Evolutionary conservation across 2,888 invertebrate genomes (phyloP), one percentile per base, ranked within the genome.

Genomic region (Cryptosula pallasiana): DNA sequence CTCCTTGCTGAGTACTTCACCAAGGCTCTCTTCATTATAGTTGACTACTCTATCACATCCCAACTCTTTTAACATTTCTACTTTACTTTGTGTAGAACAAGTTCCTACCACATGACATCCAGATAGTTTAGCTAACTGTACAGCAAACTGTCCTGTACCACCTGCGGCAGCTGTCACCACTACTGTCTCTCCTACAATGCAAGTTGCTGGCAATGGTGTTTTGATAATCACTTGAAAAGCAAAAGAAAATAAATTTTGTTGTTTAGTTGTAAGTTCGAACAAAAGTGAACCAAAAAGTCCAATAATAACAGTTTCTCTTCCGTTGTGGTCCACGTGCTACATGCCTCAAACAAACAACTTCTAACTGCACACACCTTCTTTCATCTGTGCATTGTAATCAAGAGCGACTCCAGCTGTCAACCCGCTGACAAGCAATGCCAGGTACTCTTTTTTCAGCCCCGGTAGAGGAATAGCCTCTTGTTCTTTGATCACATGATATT

Each of bases 101-200:
- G 82, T 81, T 5, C 82, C 83, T 36, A 83, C 80, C 13, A 83
- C 83, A 76, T 82, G 81, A 75, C 82, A 82, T 0, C 82, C 82
- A 32, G 78, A 77, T 34, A 76, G 71, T 57, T 82, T 81, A 23
- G 82, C 82, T 77, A 79, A 77, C 74, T 83, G 83, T n/a, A 82
- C 81, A 71, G 81, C 82, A 72, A 82, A 78, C 71, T 80, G 79
- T 32, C 81, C 81, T 25, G 81, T 81, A 0, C 81, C 81, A 2
- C 81, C 81, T 23, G 81, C 81, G 25, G 81, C 81, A 73, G 81
- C 81, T 73, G 80, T 80, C 0, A 81, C 75, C 29, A 81, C 73
- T 3, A 82, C 82, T 20, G 78, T 82, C 71, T 82, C 80, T 27
- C 80, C 80, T n/a, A 73, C 29, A 45, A 20, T 45, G 20, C 20